These are phyloP conservation scores for Achroia grisella DNA, from an alignment of 1,140 invertebrate species.

Conservation along the genomic window DNA sequence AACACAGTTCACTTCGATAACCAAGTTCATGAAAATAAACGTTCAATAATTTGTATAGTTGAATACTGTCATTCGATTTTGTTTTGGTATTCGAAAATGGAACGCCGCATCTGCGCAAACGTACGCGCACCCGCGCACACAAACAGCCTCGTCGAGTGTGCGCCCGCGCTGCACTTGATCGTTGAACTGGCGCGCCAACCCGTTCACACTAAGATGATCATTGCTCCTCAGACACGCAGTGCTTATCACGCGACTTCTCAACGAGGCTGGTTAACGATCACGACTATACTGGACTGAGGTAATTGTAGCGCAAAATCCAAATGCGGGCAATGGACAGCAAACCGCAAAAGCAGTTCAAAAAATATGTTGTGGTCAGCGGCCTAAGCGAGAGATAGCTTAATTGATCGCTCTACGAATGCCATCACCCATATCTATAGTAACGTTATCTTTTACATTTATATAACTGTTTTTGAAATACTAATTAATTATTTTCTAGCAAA, in stretches of 20 bases:
- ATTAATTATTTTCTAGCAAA: conserved; percentile 14
- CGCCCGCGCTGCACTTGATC: conserved; percentile 53
- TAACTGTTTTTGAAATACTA: conserved; percentile 16
- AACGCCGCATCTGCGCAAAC: conserved; percentile 24
- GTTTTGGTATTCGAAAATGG: conserved; percentile 27
- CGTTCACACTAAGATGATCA: conserved; percentile 27
- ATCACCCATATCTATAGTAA: conserved; percentile 15
- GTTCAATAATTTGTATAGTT: neutral
- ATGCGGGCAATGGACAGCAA: conserved; percentile 37
- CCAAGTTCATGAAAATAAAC: neutral
- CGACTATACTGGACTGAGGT: conserved; percentile 17
- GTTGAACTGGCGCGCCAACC: conserved; percentile 53
- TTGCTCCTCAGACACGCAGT: neutral
- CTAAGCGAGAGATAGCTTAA: conserved; percentile 37
- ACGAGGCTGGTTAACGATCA: conserved; percentile 29
- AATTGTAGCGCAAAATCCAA: conserved; percentile 35
- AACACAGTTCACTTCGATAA: conserved; percentile 34
- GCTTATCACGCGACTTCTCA: conserved; percentile 1
- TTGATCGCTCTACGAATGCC: conserved; percentile 27
- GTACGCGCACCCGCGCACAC: conserved; percentile 29
- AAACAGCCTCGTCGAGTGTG: conserved; percentile 34
- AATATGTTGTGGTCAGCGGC: conserved; percentile 42
- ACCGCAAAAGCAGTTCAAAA: conserved; percentile 47
- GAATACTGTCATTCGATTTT: conserved; percentile 7
- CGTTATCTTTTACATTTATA: conserved; percentile 9